A percentile compares a stretch with the other conserved stretches of the same genome.
These are phyloP conservation scores for Cirrhinus mrigala DNA, from an alignment of 2,797 vertebrate genomes.

Conservation along the genomic window DNA sequence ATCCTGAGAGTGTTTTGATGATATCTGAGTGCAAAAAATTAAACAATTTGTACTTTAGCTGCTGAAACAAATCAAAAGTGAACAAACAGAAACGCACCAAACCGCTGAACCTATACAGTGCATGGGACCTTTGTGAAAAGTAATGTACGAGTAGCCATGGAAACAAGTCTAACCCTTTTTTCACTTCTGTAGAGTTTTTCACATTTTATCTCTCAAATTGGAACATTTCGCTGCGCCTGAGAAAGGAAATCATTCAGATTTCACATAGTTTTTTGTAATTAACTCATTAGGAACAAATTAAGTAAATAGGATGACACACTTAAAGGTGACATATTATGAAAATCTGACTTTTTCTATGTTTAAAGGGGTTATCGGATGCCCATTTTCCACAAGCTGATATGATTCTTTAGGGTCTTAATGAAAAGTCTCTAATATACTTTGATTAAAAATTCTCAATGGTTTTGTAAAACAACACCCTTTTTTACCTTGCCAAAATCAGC, in stretches of 20 bases:
- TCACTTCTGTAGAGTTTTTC: not conserved
- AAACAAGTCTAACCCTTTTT: constrained; percentile 31
- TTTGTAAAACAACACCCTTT: too few species aligned
- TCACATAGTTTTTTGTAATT: not conserved
- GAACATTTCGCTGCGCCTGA: not conserved
- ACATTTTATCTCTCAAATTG: constrained; percentile 14
- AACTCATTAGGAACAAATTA: not conserved
- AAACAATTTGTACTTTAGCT: not conserved
- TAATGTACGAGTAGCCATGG: constrained; percentile 50
- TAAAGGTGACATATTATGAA: not conserved
- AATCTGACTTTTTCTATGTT: too few species aligned
- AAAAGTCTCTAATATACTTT: too few species aligned
- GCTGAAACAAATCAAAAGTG: constrained; percentile 20
- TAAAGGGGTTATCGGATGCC: too few species aligned
- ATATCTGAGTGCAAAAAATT: not conserved
- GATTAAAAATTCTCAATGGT: too few species aligned
- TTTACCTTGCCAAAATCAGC: too few species aligned
- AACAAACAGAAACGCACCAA: constrained; percentile 3
- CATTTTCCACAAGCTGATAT: too few species aligned
- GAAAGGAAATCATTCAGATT: not conserved
- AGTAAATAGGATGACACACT: not conserved
- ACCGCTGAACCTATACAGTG: not conserved
- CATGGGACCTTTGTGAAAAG: constrained; percentile 41
- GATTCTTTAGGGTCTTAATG: too few species aligned
- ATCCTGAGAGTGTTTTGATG: not conserved